Conservation (phyloP, 2,888 invertebrate species). For the Bugula neritina region DNA sequence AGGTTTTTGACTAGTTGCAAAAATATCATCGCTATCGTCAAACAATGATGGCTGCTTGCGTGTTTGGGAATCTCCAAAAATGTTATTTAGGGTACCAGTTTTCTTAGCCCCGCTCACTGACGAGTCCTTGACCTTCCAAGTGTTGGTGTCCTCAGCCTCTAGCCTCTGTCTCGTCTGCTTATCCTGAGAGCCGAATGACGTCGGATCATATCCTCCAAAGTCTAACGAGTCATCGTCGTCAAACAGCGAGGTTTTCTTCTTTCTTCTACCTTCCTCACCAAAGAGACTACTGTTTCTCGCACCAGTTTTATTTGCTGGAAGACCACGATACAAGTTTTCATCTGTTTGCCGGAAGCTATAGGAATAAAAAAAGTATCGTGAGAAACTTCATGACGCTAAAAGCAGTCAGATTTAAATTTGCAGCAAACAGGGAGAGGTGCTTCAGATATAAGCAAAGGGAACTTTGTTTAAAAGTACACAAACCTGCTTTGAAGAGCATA, state of each 20-base stretch:
- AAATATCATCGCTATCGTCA: conserved; percentile 38
- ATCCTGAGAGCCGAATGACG: neutral
- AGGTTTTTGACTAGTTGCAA: conserved; percentile 16
- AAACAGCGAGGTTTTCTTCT: conserved; percentile 3
- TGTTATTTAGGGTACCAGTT: conserved; percentile 31
- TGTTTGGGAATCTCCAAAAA: conserved; percentile 33
- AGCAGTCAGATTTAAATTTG: too few species aligned
- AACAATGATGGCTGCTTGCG: conserved; percentile 34
- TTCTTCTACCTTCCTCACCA: neutral
- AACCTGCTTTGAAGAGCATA: too few species aligned
- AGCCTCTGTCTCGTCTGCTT: neutral
- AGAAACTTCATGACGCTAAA: too few species aligned
- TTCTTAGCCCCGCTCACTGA: neutral
- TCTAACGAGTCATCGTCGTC: conserved; percentile 3
- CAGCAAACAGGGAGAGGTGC: too few species aligned
- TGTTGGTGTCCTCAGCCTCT: conserved; percentile 5
- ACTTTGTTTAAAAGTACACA: too few species aligned
- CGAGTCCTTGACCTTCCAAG: conserved; percentile 21
- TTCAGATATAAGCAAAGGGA: too few species aligned
- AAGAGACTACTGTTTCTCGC: neutral
- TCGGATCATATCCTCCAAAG: conserved; percentile 12
- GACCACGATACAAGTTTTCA: conserved; percentile 20
- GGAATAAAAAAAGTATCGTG: too few species aligned
- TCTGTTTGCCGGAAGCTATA: conserved; percentile 12
- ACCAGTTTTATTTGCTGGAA: neutral